These are phyloP conservation scores for Pycnonotus jocosus DNA, from an alignment of 2,113 vertebrate species.

Conservation along the genomic window DNA sequence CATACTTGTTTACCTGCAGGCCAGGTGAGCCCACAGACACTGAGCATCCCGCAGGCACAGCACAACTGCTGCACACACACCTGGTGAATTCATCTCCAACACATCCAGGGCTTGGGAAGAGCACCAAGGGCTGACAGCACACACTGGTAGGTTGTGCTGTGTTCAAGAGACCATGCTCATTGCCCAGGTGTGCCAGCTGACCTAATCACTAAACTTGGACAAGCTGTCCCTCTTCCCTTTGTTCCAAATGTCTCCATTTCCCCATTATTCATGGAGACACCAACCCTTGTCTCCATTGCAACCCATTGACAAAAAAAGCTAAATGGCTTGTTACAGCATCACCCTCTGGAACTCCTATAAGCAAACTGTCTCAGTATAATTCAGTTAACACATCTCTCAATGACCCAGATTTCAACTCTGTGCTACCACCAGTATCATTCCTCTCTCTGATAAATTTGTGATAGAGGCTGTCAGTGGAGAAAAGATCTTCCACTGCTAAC, in stretches of 20 bases:
- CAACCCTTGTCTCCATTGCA: neutral
- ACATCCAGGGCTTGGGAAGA: neutral
- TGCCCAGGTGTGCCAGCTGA: neutral
- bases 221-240: neutral
- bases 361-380: neutral
- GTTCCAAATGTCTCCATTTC: neutral
- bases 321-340: neutral
- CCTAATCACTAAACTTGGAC: neutral
- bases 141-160: neutral
- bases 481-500: neutral
- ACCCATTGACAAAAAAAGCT: neutral
- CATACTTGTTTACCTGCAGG: neutral
- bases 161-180: neutral
- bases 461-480: neutral
- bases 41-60: neutral
- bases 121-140: neutral
- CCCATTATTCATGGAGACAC: neutral
- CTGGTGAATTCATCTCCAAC: neutral
- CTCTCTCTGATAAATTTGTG: neutral
- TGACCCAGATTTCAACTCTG: neutral
- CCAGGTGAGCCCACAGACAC: neutral
- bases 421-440: neutral
- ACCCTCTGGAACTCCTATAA: neutral
- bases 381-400: neutral
- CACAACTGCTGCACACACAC: neutral